These are phyloP conservation scores for Macrostomum lignano DNA, from an alignment of 1,140 invertebrate species.

Conservation along the genomic window DNA sequence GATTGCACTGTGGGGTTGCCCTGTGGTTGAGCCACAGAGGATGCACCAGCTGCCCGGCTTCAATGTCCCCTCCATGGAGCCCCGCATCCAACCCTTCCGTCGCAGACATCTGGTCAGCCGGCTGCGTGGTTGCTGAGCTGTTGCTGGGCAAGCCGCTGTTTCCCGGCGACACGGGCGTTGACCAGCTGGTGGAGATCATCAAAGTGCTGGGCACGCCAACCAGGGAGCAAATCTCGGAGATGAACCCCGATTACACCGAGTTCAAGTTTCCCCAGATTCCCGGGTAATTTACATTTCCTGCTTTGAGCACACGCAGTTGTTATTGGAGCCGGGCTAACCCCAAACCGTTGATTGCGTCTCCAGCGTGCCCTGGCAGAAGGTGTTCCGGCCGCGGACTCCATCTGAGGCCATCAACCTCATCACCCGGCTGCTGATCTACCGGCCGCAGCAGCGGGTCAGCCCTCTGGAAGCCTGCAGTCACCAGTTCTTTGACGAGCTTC, in stretches of 20 bases:
- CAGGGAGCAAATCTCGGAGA: slow-evolving; percentile 7
- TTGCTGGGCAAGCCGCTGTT: slow-evolving; percentile 92
- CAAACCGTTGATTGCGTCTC: background rate
- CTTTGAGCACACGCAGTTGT: background rate
- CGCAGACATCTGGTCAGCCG: slow-evolving; percentile 87
- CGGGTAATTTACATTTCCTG: background rate
- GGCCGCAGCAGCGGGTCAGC: slow-evolving; percentile 7
- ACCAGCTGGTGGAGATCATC: slow-evolving; percentile 97
- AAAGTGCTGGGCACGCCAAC: slow-evolving; percentile 91
- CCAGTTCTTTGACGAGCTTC: slow-evolving; percentile 7
- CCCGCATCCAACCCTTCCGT: background rate
- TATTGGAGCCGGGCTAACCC: background rate
- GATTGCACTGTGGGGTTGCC: too few relatives aligned
- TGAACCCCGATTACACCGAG: slow-evolving; percentile 9
- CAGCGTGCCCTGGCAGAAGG: background rate
- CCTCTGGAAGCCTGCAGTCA: slow-evolving; percentile 7
- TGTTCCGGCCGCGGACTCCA: background rate
- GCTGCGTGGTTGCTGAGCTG: slow-evolving; percentile 83
- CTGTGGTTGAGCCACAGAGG: too few relatives aligned
- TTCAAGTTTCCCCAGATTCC: slow-evolving; percentile 7
- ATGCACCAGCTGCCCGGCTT: too few relatives aligned
- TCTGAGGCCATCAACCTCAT: slow-evolving; percentile 6
- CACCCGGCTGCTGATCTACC: slow-evolving; percentile 6
- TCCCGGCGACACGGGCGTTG: slow-evolving; percentile 90
- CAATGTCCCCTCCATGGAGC: too few relatives aligned